Evolutionary conservation across 2,113 vertebrate genomes (phyloP), one percentile per base, ranked within the genome.

Genomic region (Hydrolagus affinis): DNA sequence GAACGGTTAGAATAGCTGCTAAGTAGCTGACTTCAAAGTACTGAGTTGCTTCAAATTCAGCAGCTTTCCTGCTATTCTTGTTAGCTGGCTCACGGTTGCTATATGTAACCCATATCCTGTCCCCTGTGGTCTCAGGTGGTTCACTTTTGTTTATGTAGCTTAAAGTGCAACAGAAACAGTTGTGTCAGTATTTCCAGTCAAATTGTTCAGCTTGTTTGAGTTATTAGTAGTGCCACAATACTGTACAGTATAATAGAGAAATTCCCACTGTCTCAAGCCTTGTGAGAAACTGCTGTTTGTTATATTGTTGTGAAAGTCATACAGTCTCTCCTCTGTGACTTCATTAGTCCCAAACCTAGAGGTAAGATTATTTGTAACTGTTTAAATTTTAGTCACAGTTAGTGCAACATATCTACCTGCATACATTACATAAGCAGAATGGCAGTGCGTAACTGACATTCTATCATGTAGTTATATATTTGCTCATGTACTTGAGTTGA

Each of bases 51-150:
- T 92, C 88, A 92, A 92, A 92, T 92, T 86, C 90, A 91, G 91
- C 91, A 90, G 92, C 93, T 96, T 99, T 98, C 97, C 98, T 99
- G 96, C 96, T 94, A 98, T 99, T 99, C 98, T 97, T 98, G 94
- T 95, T 90, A 88, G 87, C 91, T 91, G 92, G 92, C 93, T 93
- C 93, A 90, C 91, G 88, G 88, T 91, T 94, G 92, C 97, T 98
- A 97, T 96, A 97, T 97, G 97, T 96, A 97, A 96, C 96, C 94
- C 92, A 93, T 94, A 96, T 99, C 98, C 98, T 97, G 97, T 95
- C 92, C 91, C 92, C 94, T 95, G 94, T 95, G 93, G 95, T 95
- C 95, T 98, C 95, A 95, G 96, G 95, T 96, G 96, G 95, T 94
- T 94, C 92, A 69, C 91, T 94, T 96, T 96, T 98, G 95, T 98